Percentiles rank a stretch among this genome's conserved stretches.
Evolutionary conservation across 2,797 vertebrate species (phyloP).

Genomic region (Phrynocephalus forsythii): DNA sequence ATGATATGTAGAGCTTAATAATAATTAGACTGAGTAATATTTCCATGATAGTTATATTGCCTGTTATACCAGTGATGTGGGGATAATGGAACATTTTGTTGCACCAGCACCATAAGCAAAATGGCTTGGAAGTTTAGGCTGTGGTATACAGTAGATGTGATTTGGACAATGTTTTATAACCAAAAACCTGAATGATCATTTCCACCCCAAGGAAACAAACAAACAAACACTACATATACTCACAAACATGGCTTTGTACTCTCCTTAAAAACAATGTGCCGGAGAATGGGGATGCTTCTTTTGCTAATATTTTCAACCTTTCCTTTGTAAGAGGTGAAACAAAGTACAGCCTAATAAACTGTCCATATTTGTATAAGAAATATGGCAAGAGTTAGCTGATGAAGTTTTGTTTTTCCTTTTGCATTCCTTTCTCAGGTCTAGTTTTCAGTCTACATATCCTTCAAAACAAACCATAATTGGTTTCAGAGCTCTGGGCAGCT

Average conservation of each 20-base stretch:
- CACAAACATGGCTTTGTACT: not conserved
- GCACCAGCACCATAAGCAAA: not conserved
- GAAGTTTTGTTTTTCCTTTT: not conserved
- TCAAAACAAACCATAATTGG: not conserved
- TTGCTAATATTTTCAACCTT: not conserved
- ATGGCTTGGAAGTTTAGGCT: no score
- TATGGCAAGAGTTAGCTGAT: not conserved
- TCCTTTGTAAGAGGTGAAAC: not conserved
- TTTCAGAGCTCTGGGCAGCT: not conserved
- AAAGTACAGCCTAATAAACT: not conserved
- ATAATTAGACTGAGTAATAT: no score
- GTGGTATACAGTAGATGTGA: not conserved
- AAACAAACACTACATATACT: not conserved
- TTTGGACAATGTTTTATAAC: not conserved
- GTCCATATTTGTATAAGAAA: not conserved
- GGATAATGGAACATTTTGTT: no score
- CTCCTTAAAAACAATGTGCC: not conserved
- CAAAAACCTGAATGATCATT: not conserved
- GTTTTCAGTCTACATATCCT: not conserved
- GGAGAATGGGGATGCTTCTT: not conserved
- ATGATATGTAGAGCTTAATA: no score
- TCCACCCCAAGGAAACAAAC: not conserved
- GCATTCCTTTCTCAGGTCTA: not conserved
- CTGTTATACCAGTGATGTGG: no score
- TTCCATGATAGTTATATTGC: no score